phyloP scores from a whole-genome alignment of 2,113 vertebrate species.

The Struthidea cinerea region DNA sequence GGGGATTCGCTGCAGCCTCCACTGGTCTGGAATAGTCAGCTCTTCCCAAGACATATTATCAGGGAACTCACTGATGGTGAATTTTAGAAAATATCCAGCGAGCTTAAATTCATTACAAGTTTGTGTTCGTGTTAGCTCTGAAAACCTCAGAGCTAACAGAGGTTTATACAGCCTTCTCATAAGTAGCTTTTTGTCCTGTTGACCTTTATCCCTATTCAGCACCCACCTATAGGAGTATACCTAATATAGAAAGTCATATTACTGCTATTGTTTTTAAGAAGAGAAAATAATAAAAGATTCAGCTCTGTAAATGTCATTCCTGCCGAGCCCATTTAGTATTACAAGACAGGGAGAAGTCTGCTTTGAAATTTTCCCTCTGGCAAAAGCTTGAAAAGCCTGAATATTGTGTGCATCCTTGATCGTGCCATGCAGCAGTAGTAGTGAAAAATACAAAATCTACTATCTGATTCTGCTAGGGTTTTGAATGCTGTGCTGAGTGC shows the following conservation, averaged over 20 bases:
- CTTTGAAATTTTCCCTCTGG: background rate
- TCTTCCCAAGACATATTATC: background rate
- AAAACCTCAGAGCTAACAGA: background rate
- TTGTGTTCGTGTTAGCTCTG: background rate
- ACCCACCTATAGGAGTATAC: background rate
- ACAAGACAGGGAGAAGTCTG: background rate
- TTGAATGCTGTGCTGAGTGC: background rate
- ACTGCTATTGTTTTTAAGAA: background rate
- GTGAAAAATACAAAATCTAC: background rate
- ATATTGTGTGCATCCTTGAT: background rate
- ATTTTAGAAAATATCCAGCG: background rate
- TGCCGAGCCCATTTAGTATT: background rate
- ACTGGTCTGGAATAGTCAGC: background rate
- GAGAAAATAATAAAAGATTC: background rate
- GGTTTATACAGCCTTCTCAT: background rate
- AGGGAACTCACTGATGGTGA: background rate
- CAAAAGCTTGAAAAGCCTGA: background rate
- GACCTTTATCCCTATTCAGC: background rate
- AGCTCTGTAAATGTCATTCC: slow-evolving; percentile 21
- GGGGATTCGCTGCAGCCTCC: background rate
- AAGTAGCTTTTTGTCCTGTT: background rate
- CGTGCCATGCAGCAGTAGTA: background rate
- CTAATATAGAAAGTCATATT: background rate
- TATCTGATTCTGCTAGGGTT: background rate
- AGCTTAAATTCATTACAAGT: background rate